Evolutionary conservation across 2,888 invertebrate genomes (phyloP).

Genomic region (Hyposoter didymator): DNA sequence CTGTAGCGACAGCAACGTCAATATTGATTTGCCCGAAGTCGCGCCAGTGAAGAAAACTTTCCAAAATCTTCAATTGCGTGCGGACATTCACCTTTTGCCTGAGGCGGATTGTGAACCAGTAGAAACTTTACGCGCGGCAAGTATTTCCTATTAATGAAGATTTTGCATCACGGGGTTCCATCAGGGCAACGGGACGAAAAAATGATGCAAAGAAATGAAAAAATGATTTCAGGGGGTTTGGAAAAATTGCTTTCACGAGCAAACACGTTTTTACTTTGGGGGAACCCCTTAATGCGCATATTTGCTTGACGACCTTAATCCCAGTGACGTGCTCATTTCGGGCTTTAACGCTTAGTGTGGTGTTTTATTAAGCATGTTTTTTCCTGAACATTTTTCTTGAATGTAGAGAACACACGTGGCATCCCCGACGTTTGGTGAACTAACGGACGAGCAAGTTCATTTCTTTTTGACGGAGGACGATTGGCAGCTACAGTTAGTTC

Average conservation of each 20-base stretch:
- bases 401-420: slow-evolving; percentile 39
- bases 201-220: too few relatives aligned
- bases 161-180: not conserved
- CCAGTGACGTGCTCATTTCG: not conserved
- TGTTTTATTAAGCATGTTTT: slow-evolving; percentile 30
- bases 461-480: slow-evolving; percentile 33
- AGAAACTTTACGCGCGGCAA: not conserved
- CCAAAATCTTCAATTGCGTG: slow-evolving; percentile 26
- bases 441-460: slow-evolving; percentile 64
- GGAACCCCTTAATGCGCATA: not conserved
- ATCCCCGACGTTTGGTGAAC: slow-evolving; percentile 64
- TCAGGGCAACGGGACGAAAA: too few relatives aligned
- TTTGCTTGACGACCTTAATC: not conserved
- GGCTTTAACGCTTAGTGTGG: not conserved
- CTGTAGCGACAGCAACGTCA: not conserved
- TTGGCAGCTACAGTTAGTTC: slow-evolving; percentile 34
- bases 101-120: slow-evolving; percentile 25
- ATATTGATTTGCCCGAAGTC: slow-evolving; percentile 3
- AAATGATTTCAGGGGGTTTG: too few relatives aligned
- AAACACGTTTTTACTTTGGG: too few relatives aligned
- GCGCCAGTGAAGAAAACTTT: not conserved
- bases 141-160: not conserved
- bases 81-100: slow-evolving; percentile 45
- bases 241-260: too few relatives aligned
- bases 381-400: not conserved